These are phyloP conservation scores for Daboia siamensis DNA, from an alignment of 2,113 vertebrate species.

Conservation along the genomic window DNA sequence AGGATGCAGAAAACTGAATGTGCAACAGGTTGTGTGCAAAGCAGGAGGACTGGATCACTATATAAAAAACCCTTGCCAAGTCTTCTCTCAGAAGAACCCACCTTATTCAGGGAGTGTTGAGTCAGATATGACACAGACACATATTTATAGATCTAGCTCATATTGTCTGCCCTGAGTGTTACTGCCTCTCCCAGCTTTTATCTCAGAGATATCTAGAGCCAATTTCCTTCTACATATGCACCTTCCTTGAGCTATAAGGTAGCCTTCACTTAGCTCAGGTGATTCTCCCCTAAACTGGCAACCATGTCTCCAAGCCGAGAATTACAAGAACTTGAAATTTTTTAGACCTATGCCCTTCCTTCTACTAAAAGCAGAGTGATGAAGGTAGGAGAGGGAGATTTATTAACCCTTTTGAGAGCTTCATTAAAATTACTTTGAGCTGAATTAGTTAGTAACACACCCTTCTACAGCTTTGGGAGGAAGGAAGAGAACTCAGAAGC, in stretches of 20 bases:
- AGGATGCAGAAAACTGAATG: background rate
- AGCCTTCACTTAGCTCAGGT: background rate
- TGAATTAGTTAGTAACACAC: background rate
- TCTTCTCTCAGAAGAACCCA: background rate
- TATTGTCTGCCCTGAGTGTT: background rate
- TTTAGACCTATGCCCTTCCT: background rate
- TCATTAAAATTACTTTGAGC: background rate
- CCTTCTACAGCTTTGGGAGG: background rate
- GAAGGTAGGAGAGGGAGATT: background rate
- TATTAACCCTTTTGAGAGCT: background rate
- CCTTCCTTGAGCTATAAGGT: background rate
- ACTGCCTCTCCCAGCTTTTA: background rate
- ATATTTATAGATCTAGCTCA: background rate
- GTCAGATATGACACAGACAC: background rate
- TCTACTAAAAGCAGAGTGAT: too few relatives aligned
- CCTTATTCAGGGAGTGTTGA: background rate
- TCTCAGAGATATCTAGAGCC: background rate
- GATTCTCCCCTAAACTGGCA: background rate
- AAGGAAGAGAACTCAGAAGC: too few relatives aligned
- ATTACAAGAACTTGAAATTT: background rate
- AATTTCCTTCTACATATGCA: background rate
- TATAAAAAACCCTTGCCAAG: background rate
- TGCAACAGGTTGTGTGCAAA: background rate
- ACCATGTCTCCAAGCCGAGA: background rate
- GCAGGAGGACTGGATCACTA: background rate